These are phyloP conservation scores for Atethmia centrago DNA, from an alignment of 2,888 invertebrate genomes.

Conservation along the genomic window DNA sequence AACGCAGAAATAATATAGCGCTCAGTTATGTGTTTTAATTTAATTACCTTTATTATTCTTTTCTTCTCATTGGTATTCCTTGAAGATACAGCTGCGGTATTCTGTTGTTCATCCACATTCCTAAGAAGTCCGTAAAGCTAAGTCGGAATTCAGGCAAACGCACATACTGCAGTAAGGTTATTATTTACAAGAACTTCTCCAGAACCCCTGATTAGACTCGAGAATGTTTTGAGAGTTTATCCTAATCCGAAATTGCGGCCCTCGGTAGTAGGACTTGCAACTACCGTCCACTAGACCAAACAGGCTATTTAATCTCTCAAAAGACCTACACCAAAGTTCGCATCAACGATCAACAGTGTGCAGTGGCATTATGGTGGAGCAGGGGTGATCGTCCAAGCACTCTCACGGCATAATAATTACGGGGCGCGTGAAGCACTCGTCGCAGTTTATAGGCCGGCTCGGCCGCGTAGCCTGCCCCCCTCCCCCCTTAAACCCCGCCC, in stretches of 20 bases:
- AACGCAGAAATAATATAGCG: conserved; percentile 49
- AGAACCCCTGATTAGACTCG: too few species aligned
- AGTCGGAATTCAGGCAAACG: neutral
- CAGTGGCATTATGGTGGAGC: conserved; percentile 75
- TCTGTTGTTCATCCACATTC: neutral
- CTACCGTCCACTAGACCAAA: neutral
- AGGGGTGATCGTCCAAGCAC: conserved; percentile 85
- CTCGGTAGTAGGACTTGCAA: neutral
- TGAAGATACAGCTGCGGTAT: conserved; percentile 20
- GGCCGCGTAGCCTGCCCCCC: conserved; percentile 69
- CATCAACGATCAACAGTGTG: conserved; percentile 76
- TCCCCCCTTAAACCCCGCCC: conserved; percentile 70
- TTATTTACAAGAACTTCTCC: neutral
- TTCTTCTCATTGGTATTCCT: conserved; percentile 28
- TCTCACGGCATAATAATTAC: conserved; percentile 85
- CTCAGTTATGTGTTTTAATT: conserved; percentile 40
- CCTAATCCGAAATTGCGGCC: neutral
- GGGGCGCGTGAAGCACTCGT: conserved; percentile 74
- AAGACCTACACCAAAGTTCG: conserved; percentile 25
- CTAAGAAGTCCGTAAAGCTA: too few species aligned
- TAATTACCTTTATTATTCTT: conserved; percentile 38
- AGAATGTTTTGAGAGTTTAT: neutral
- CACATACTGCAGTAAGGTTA: neutral
- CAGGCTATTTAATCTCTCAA: conserved; percentile 2
- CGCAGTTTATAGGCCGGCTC: conserved; percentile 85